Evolutionary conservation across 2,113 vertebrate genomes (phyloP).

Genomic region (Datnioides undecimradiatus): DNA sequence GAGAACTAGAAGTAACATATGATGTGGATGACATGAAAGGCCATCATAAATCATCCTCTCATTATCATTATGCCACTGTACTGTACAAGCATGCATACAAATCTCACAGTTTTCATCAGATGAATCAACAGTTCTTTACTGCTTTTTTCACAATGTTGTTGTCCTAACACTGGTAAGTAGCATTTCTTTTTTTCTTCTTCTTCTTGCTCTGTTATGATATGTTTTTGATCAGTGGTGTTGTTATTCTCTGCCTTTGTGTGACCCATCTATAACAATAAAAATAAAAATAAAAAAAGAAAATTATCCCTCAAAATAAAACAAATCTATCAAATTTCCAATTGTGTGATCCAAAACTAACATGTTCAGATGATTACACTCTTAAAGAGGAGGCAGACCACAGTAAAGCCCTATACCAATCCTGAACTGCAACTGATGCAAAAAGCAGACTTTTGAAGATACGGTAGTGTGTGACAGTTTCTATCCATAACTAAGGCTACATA

Average conservation of each 20-base stretch:
- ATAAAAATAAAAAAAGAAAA: no score
- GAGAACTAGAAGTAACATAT: background rate
- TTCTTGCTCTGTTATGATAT: no score
- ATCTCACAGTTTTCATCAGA: constrained; percentile 5
- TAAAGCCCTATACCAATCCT: background rate
- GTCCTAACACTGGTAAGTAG: no score
- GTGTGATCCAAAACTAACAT: background rate
- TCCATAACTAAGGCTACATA: background rate
- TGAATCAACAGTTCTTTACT: background rate
- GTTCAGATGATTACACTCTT: no score
- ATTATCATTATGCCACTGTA: background rate
- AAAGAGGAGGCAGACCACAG: no score
- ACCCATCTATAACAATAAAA: no score
- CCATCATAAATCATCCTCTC: constrained; percentile 1
- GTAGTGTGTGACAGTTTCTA: no score
- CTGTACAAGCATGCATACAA: background rate
- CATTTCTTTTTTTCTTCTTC: no score
- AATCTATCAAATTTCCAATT: background rate
- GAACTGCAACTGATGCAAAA: background rate
- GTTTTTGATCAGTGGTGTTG: no score
- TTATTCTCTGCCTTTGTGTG: no score
- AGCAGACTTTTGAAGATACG: background rate
- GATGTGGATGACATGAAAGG: constrained; percentile 5
- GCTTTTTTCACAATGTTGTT: background rate
- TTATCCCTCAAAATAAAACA: background rate